A percentile compares a stretch with the other conserved stretches of the same genome.
Evolutionary conservation across 2,113 vertebrate species (phyloP).

Genomic region (Sitta europaea): DNA sequence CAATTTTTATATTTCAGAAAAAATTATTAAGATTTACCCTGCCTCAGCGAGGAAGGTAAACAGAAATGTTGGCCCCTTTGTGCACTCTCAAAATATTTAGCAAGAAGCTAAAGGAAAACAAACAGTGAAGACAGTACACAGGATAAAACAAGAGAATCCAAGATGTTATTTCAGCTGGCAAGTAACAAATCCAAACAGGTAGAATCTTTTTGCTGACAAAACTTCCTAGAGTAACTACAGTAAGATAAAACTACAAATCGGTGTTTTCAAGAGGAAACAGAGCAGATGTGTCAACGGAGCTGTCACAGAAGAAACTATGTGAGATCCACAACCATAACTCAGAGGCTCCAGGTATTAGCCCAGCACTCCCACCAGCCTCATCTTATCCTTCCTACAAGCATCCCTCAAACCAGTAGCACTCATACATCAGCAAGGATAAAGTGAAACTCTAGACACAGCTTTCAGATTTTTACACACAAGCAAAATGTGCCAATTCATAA

Average conservation of each 20-base stretch:
- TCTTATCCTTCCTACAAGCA: neutral
- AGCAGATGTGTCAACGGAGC: neutral
- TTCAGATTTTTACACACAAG: neutral
- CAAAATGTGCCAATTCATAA: neutral
- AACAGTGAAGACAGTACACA: neutral
- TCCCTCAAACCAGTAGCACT: neutral
- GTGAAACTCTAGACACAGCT: neutral
- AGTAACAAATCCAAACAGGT: neutral
- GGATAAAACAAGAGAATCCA: neutral
- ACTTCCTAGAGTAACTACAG: neutral
- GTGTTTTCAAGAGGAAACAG: neutral
- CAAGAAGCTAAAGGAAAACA: neutral
- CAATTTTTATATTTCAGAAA: neutral
- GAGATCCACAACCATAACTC: neutral
- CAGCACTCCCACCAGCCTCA: neutral
- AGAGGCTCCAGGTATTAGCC: neutral
- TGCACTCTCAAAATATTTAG: neutral
- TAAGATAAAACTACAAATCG: neutral
- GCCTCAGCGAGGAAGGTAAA: neutral
- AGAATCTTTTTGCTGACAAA: neutral
- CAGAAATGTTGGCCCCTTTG: neutral
- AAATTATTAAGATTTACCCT: neutral
- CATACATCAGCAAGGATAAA: neutral
- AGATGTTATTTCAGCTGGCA: neutral
- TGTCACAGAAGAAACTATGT: neutral